Evolutionary conservation across 2,797 vertebrate species (phyloP).

Genomic region (Passerculus sandwichensis): DNA sequence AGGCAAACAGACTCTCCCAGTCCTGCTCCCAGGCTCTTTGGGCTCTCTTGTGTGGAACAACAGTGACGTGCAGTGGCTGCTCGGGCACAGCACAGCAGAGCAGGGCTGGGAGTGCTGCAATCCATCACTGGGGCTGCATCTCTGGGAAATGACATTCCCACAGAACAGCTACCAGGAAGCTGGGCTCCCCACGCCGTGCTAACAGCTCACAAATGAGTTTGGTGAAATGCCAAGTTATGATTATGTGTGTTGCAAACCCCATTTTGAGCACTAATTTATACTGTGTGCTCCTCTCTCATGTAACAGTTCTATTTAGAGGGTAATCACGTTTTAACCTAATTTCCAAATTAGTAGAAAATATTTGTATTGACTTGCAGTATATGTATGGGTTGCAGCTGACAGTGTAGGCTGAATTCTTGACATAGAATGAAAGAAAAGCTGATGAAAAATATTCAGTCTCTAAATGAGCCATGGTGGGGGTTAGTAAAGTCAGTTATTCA

Average conservation of each 20-base stretch:
- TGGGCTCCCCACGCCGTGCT: neutral
- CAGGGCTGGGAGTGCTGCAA: neutral
- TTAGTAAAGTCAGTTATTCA: neutral
- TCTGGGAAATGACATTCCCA: neutral
- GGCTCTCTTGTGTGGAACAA: slow-evolving; percentile 29
- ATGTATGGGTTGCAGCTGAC: neutral
- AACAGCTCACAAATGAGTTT: neutral
- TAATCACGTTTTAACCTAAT: slow-evolving; percentile 9
- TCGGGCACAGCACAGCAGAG: neutral
- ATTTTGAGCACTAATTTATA: neutral
- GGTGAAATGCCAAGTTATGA: neutral
- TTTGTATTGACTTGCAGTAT: neutral
- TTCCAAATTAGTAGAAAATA: slow-evolving; percentile 20
- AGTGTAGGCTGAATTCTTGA: neutral
- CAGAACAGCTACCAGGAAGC: neutral
- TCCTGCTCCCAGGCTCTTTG: neutral
- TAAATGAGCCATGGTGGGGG: neutral
- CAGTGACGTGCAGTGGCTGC: slow-evolving; percentile 55
- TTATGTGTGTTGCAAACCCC: neutral
- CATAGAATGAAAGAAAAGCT: neutral
- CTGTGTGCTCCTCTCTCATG: neutral
- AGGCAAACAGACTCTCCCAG: neutral
- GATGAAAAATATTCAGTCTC: neutral
- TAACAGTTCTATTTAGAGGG: neutral
- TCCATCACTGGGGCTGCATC: neutral